A percentile compares a stretch with the other conserved stretches of the same genome.
Evolutionary conservation across 1,140 invertebrate species (phyloP).

Genomic region (Orchestia grillus): DNA sequence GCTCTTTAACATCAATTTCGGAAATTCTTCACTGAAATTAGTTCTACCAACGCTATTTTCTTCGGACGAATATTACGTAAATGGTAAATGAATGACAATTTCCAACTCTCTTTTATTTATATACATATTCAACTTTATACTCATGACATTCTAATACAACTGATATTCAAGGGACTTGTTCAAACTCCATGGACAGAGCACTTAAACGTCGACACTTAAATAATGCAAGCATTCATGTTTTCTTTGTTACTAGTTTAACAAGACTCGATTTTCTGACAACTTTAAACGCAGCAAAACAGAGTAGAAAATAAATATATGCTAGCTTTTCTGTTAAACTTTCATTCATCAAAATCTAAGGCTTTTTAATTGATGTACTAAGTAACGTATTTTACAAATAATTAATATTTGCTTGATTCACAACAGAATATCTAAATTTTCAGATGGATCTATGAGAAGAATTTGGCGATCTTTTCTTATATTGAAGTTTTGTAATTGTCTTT

Average conservation of each 20-base stretch:
- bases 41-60: too few relatives aligned
- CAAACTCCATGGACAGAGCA: neutral
- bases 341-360: too few relatives aligned
- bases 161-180: neutral
- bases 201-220: neutral
- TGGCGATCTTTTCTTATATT: too few relatives aligned
- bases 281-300: neutral
- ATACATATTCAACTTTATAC: neutral
- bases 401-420: too few relatives aligned
- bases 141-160: neutral
- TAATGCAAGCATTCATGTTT: neutral
- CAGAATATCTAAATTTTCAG: too few relatives aligned
- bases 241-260: neutral
- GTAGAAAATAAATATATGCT: neutral
- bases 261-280: neutral
- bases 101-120: neutral
- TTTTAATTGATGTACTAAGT: too few relatives aligned
- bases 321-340: too few relatives aligned
- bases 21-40: too few relatives aligned
- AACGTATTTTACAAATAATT: too few relatives aligned
- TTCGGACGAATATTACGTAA: neutral
- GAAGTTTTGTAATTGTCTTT: too few relatives aligned
- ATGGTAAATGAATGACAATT: neutral
- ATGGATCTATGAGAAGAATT: too few relatives aligned
- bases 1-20: too few relatives aligned